Evolutionary conservation across 2,797 vertebrate species (phyloP), one percentile per base, ranked within the genome.

Genomic region (Manis crassicaudata): DNA sequence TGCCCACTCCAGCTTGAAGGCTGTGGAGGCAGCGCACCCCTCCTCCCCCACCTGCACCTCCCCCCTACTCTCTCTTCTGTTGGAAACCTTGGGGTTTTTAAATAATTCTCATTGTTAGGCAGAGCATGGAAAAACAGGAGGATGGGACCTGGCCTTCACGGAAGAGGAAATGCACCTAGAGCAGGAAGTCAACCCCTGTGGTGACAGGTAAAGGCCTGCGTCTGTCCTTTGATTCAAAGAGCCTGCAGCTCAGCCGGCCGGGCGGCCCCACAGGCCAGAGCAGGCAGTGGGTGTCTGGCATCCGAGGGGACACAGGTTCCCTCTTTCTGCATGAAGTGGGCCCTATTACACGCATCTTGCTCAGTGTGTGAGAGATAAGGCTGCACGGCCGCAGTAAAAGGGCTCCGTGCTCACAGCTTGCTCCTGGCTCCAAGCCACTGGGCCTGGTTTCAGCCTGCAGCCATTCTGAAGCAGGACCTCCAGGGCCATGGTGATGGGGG

Each of bases 401-500:
- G 95, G 97, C 92, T 97, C 97, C 95, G 97, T 93, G 97, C 88
- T 98, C 98, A 98, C 98, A 98, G 99, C 99, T 99, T 98, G 98
- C 97, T 98, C 98, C 98, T 98, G 98, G 98, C 98, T 98, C 97
- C 98, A 98, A 98, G 98, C 96, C 97, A 96, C 96, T 56, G 80
- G 98, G 98, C 98, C 98, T 98, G 97, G 98, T 98, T 98, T 98
- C 98, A 99, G 98, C 98, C 98, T 94, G 97, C 97, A 97, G 95
- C 85, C 94, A 46, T 95, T 97, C 97, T 82, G 89, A 88, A 97
- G 97, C 98, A 98, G 98, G 98, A 98, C 96, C 6, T 98, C 97
- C 97, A 97, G 97, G 97, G 95, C 93, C 98, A 98, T 99, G 99
- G 99, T 99, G 99, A 99, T 98, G 98, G 98, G 98, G 98, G 98